A percentile compares a stretch with the other conserved stretches of the same genome.
phyloP scores from a whole-genome alignment of 2,797 vertebrate species.

The Parambassis ranga region DNA sequence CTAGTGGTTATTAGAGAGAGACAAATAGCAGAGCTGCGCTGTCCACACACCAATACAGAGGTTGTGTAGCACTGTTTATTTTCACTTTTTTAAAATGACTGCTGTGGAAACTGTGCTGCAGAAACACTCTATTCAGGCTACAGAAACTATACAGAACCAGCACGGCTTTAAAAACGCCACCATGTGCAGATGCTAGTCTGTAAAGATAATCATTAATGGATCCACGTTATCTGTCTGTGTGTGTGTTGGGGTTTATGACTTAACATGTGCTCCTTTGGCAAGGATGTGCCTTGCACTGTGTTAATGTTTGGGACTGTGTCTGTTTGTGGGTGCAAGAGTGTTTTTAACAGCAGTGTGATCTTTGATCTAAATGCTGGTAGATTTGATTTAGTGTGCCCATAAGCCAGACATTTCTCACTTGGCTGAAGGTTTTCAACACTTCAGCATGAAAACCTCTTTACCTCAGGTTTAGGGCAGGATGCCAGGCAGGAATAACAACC shows the following conservation, averaged over 20 bases:
- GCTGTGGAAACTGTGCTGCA: conserved; percentile 49
- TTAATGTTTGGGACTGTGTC: conserved; percentile 36
- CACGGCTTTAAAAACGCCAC: not conserved
- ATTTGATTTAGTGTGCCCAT: conserved; percentile 63
- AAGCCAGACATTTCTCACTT: conserved; percentile 57
- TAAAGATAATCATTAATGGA: conserved; percentile 48
- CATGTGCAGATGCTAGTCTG: conserved; percentile 31
- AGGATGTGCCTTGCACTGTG: conserved; percentile 29
- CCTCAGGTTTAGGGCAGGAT: conserved; percentile 32
- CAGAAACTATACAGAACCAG: conserved; percentile 2
- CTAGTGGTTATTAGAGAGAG: conserved; percentile 62
- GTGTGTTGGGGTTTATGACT: conserved; percentile 17
- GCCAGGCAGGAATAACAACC: conserved; percentile 46
- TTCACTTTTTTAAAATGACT: conserved; percentile 22
- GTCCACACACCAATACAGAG: conserved; percentile 33
- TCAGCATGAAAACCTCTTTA: conserved; percentile 50
- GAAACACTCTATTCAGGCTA: conserved; percentile 10
- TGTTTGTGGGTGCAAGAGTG: conserved; percentile 42
- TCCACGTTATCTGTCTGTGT: conserved; percentile 15
- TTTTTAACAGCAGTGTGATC: conserved; percentile 43
- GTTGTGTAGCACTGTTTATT: conserved; percentile 47
- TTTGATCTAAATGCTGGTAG: conserved; percentile 44
- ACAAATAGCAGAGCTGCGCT: conserved; percentile 60
- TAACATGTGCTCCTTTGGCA: conserved; percentile 27
- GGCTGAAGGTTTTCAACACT: conserved; percentile 58